Conservation (phyloP, 2,113 vertebrate genomes). For the Chitala chitala region DNA sequence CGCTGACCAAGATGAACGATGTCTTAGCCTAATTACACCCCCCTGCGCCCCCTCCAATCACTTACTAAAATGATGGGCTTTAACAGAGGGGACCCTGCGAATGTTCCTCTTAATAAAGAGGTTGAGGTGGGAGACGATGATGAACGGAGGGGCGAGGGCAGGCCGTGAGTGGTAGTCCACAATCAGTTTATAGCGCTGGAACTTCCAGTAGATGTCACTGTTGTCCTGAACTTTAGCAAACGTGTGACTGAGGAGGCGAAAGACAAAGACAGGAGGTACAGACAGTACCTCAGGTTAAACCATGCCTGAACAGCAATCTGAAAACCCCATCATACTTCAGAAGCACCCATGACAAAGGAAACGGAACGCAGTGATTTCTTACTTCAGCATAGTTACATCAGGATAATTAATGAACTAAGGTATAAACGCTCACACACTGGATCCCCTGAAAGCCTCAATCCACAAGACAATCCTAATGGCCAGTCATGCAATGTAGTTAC, state of each 20-base stretch:
- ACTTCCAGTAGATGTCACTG: conserved; percentile 87
- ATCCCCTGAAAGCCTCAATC: too few species aligned
- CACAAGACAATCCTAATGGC: too few species aligned
- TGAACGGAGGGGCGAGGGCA: conserved; percentile 77
- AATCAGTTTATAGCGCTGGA: conserved; percentile 82
- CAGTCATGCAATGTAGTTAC: too few species aligned
- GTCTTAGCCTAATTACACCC: neutral
- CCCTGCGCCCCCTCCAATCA: neutral
- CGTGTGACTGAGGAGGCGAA: conserved; percentile 64
- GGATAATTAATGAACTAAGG: too few species aligned
- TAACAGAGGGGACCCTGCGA: conserved; percentile 50
- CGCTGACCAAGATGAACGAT: neutral
- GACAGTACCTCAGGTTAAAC: too few species aligned
- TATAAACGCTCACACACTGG: too few species aligned
- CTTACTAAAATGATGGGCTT: conserved; percentile 62
- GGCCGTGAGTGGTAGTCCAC: conserved; percentile 79
- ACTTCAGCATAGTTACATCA: too few species aligned
- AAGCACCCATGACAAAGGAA: neutral
- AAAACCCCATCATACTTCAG: too few species aligned
- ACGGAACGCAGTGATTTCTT: too few species aligned
- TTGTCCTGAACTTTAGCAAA: conserved; percentile 79
- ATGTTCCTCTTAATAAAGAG: conserved; percentile 64
- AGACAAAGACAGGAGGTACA: neutral
- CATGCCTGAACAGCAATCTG: too few species aligned
- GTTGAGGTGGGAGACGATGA: conserved; percentile 76